phyloP scores from a whole-genome alignment of 2,797 vertebrate species.

The Diplodus puntazzo region DNA sequence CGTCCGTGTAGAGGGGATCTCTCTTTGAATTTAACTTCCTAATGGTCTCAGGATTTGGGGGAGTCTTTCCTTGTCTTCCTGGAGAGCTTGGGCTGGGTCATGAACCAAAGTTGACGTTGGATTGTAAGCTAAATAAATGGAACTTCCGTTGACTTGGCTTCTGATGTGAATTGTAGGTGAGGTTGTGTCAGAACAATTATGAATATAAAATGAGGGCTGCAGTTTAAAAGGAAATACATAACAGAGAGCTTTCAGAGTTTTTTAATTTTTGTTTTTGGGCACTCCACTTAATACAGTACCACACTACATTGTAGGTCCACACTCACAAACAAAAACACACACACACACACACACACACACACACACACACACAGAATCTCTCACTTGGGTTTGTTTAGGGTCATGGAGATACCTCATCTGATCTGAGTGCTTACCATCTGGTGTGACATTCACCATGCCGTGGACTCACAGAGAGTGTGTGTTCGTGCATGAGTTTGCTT shows the following conservation, averaged over 20 bases:
- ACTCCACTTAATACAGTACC: too few relatives aligned
- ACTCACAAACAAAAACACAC: constrained; percentile 5
- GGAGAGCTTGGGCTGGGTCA: neutral
- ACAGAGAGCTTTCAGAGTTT: too few relatives aligned
- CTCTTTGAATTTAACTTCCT: too few relatives aligned
- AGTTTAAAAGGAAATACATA: too few relatives aligned
- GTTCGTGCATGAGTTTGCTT: constrained; percentile 21
- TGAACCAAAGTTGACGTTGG: neutral
- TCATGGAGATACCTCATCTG: constrained; percentile 30
- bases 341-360: constrained; percentile 24
- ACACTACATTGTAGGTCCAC: constrained; percentile 1
- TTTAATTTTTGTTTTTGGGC: too few relatives aligned
- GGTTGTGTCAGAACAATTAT: too few relatives aligned
- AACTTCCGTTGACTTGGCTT: too few relatives aligned
- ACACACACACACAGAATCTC: constrained; percentile 25
- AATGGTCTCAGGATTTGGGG: too few relatives aligned
- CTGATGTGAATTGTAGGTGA: too few relatives aligned
- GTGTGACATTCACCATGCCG: constrained; percentile 18
- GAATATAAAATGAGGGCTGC: too few relatives aligned
- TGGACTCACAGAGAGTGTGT: constrained; percentile 35
- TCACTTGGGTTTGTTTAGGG: constrained; percentile 33
- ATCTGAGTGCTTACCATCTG: constrained; percentile 46
- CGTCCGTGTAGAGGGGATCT: too few relatives aligned
- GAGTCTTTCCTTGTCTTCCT: neutral
- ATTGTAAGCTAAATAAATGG: neutral